Conservation (phyloP, 1,140 invertebrate genomes). For the Dendroctonus ponderosae region DNA sequence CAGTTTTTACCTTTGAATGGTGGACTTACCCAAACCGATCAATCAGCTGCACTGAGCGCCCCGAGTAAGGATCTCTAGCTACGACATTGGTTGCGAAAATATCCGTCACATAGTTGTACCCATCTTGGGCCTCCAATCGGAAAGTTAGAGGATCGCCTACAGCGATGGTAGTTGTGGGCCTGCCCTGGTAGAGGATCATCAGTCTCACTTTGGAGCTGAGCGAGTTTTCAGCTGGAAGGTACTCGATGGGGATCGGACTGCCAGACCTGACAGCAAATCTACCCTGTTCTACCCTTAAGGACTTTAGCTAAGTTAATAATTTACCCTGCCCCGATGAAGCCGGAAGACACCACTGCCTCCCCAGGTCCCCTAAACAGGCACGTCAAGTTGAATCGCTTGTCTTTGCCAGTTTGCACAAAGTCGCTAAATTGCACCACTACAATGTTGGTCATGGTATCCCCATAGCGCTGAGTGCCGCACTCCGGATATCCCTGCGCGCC, state of each 20-base stretch:
- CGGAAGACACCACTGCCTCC: slow-evolving; percentile 89
- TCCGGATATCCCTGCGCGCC: slow-evolving; percentile 84
- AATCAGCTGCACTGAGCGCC: slow-evolving; percentile 83
- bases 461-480: slow-evolving; percentile 88
- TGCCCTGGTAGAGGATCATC: slow-evolving; percentile 82
- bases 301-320: neutral
- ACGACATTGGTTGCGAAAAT: slow-evolving; percentile 92
- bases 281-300: neutral
- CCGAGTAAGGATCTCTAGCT: slow-evolving; percentile 89
- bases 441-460: slow-evolving; percentile 90
- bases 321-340: slow-evolving; percentile 85
- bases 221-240: slow-evolving; percentile 85
- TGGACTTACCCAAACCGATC: slow-evolving; percentile 77
- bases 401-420: slow-evolving; percentile 85
- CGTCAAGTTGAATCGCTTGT: slow-evolving; percentile 89
- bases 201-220: slow-evolving; percentile 82
- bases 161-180: slow-evolving; percentile 89
- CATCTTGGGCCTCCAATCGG: slow-evolving; percentile 83
- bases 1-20: neutral
- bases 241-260: slow-evolving; percentile 87
- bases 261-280: slow-evolving; percentile 63
- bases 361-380: slow-evolving; percentile 87
- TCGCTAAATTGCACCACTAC: slow-evolving; percentile 93
- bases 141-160: slow-evolving; percentile 92
- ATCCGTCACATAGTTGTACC: slow-evolving; percentile 83